Evolutionary conservation across 2,113 vertebrate genomes (phyloP).

Genomic region (Elaphurus davidianus): DNA sequence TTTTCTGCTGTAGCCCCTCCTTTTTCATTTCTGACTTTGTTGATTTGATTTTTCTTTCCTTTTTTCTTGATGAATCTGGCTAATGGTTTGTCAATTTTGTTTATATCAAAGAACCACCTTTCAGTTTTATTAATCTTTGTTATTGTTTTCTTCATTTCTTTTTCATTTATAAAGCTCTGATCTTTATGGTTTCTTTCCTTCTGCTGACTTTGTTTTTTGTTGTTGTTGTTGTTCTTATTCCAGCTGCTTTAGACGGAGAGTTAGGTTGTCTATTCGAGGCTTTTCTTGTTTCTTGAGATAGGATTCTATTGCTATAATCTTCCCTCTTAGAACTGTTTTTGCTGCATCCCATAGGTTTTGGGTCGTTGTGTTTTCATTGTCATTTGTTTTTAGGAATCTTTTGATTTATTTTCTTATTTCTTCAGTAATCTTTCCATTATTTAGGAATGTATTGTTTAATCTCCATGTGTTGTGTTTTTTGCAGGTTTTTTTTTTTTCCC

Average conservation of each 20-base stretch:
- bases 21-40: background rate
- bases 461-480: background rate
- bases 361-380: background rate
- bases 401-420: background rate
- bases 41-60: background rate
- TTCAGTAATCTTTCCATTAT: background rate
- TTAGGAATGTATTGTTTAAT: background rate
- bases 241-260: background rate
- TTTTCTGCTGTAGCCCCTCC: background rate
- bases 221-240: background rate
- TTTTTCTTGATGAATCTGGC: background rate
- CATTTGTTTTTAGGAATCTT: background rate
- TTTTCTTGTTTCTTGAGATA: background rate
- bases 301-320: background rate
- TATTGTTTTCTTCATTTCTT: background rate
- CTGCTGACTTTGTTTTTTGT: background rate
- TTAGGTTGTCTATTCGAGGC: background rate
- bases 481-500: background rate
- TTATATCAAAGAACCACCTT: background rate
- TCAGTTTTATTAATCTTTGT: background rate
- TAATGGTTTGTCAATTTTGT: background rate
- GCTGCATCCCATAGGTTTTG: background rate
- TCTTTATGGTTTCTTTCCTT: background rate
- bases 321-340: background rate
- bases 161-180: background rate